Percentiles rank a stretch among this genome's conserved stretches.
Conservation (phyloP, 2,888 invertebrate genomes). For the Ophion ventricosus region DNA sequence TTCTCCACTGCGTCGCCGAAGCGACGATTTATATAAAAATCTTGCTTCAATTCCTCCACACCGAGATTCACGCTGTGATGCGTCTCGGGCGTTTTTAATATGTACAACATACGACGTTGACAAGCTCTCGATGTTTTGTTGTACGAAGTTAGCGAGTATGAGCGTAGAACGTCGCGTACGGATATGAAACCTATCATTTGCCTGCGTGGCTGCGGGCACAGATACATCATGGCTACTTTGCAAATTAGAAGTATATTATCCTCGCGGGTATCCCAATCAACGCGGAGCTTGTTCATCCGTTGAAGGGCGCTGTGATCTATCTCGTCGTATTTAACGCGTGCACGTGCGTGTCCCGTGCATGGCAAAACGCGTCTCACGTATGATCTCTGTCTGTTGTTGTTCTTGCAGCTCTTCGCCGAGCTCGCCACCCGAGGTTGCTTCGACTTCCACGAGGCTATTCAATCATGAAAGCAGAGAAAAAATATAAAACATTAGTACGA, state of each 20-base stretch:
- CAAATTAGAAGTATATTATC: constrained; percentile 88
- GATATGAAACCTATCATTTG: constrained; percentile 83
- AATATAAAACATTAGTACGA: background rate
- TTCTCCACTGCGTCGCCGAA: constrained; percentile 82
- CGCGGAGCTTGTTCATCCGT: constrained; percentile 86
- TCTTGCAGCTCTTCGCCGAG: constrained; percentile 43
- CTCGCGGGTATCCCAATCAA: constrained; percentile 88
- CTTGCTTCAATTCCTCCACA: constrained; percentile 86
- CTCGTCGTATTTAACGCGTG: constrained; percentile 85
- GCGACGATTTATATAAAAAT: constrained; percentile 83
- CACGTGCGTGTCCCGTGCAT: constrained; percentile 68
- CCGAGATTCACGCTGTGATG: constrained; percentile 86
- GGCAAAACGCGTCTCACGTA: constrained; percentile 78
- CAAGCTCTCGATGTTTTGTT: constrained; percentile 90
- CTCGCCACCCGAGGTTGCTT: constrained; percentile 56
- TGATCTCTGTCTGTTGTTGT: constrained; percentile 69
- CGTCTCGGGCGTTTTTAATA: constrained; percentile 86
- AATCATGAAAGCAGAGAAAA: constrained; percentile 2
- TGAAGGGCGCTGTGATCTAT: constrained; percentile 87
- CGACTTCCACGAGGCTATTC: constrained; percentile 7
- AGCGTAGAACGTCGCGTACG: constrained; percentile 86
- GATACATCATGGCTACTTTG: constrained; percentile 86
- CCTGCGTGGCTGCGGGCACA: constrained; percentile 82
- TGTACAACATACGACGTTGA: constrained; percentile 86
- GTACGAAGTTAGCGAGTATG: constrained; percentile 83